Evolutionary conservation across 2,113 vertebrate species (phyloP).

Genomic region (Lagopus leucura): DNA sequence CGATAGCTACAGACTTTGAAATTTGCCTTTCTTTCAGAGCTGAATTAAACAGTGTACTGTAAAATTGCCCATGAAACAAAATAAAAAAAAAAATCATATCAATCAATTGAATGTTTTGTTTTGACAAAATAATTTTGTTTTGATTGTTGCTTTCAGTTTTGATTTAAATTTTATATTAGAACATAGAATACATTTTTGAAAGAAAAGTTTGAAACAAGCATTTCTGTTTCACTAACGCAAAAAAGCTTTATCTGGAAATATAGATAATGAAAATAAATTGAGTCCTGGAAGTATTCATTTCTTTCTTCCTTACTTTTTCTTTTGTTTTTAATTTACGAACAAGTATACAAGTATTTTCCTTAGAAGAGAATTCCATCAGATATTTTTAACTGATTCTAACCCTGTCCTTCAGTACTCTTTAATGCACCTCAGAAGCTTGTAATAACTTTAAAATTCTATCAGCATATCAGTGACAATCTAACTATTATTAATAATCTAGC

Average conservation of each 20-base stretch:
- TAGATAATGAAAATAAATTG: slow-evolving; percentile 12
- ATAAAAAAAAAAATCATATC: slow-evolving; percentile 37
- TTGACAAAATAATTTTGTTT: slow-evolving; percentile 71
- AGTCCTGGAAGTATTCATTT: neutral
- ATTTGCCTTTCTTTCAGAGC: slow-evolving; percentile 42
- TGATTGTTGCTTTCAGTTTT: slow-evolving; percentile 55
- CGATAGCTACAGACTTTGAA: neutral
- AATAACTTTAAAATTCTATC: neutral
- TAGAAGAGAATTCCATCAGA: neutral
- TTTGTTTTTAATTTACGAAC: neutral
- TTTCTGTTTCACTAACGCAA: slow-evolving; percentile 5
- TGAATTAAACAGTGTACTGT: slow-evolving; percentile 29
- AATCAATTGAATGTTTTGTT: slow-evolving; percentile 48
- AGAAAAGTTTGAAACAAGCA: slow-evolving; percentile 49
- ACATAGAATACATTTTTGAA: slow-evolving; percentile 26
- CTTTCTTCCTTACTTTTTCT: too few relatives aligned
- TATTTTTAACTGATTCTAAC: neutral
- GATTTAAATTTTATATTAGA: slow-evolving; percentile 52
- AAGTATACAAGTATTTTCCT: neutral
- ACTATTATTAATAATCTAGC: slow-evolving; percentile 19
- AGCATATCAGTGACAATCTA: neutral
- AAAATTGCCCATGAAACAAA: slow-evolving; percentile 53
- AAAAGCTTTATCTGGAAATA: slow-evolving; percentile 7
- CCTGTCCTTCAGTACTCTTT: neutral
- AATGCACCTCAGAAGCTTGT: neutral